A percentile compares a stretch with the other conserved stretches of the same genome.
Evolutionary conservation across 2,888 invertebrate species (phyloP).

Genomic region (Mimumesa dahlbomi): DNA sequence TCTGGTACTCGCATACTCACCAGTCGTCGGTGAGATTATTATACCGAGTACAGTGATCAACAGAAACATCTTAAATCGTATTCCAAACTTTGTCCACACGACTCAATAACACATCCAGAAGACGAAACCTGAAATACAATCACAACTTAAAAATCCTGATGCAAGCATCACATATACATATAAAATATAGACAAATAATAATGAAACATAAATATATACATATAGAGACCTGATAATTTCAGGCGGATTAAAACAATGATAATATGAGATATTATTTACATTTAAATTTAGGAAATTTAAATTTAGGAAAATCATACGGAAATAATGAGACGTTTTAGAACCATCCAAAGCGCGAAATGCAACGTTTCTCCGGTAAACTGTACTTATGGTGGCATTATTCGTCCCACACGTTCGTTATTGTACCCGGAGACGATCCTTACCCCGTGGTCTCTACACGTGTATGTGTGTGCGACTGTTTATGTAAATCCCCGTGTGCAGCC

Average conservation of each 20-base stretch:
- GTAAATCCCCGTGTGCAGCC: slow-evolving; percentile 35
- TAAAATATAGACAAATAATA: no score
- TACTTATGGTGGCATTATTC: slow-evolving; percentile 50
- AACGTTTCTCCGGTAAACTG: slow-evolving; percentile 21
- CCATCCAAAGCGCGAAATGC: slow-evolving; percentile 21
- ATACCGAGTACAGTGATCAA: slow-evolving; percentile 17
- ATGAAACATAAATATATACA: no score
- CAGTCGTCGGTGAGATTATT: slow-evolving; percentile 32
- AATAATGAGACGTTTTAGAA: not conserved
- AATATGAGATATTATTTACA: no score
- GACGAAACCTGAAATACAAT: not conserved
- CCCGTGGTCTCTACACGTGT: slow-evolving; percentile 14
- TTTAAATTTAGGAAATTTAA: no score
- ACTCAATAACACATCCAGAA: no score
- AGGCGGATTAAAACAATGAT: no score
- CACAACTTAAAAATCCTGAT: no score
- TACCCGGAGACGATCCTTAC: slow-evolving; percentile 12
- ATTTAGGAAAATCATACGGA: no score
- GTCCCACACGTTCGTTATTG: slow-evolving; percentile 48
- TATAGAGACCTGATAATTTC: no score
- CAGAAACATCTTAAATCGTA: no score
- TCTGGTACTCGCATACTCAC: slow-evolving; percentile 15
- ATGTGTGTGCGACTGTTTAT: slow-evolving; percentile 40
- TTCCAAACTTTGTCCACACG: no score
- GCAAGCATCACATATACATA: no score